A percentile compares a stretch with the other conserved stretches of the same genome.
Evolutionary conservation across 2,113 vertebrate species (phyloP).

Genomic region (Cyprinus carpio): DNA sequence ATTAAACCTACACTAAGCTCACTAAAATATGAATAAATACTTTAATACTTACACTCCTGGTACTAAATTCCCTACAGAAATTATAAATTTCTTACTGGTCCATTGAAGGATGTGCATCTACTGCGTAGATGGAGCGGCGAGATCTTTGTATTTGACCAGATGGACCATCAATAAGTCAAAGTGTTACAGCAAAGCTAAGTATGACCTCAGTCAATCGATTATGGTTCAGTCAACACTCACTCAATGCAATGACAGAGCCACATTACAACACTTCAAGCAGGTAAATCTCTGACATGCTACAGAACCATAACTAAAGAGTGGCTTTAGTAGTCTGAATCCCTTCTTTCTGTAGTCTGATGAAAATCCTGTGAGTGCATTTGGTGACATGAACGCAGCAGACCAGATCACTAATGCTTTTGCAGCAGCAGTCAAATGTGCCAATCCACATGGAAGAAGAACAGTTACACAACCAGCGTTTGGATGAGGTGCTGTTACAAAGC

Average conservation of each 20-base stretch:
- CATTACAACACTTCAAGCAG: background rate
- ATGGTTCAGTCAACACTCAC: background rate
- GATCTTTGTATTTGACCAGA: background rate
- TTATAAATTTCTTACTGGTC: background rate
- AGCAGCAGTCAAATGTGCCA: slow-evolving; percentile 14
- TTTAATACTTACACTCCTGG: background rate
- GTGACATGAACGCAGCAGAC: slow-evolving; percentile 1
- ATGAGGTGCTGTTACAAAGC: background rate
- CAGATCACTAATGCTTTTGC: background rate
- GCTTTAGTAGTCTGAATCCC: background rate
- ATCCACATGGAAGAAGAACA: slow-evolving; percentile 24
- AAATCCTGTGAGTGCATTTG: background rate
- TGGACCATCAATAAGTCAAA: background rate
- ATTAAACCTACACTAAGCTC: no score
- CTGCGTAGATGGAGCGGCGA: background rate
- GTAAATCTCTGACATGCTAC: background rate
- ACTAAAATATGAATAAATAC: no score
- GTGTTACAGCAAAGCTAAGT: background rate
- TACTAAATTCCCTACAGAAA: background rate
- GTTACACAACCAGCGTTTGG: slow-evolving; percentile 36
- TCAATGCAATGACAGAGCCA: background rate
- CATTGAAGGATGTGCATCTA: background rate
- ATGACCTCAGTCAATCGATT: background rate
- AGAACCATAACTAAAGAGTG: background rate
- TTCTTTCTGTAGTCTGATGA: background rate